These are phyloP conservation scores for Leucophenga maculata DNA, from an alignment of 2,888 invertebrate species.

Conservation along the genomic window DNA sequence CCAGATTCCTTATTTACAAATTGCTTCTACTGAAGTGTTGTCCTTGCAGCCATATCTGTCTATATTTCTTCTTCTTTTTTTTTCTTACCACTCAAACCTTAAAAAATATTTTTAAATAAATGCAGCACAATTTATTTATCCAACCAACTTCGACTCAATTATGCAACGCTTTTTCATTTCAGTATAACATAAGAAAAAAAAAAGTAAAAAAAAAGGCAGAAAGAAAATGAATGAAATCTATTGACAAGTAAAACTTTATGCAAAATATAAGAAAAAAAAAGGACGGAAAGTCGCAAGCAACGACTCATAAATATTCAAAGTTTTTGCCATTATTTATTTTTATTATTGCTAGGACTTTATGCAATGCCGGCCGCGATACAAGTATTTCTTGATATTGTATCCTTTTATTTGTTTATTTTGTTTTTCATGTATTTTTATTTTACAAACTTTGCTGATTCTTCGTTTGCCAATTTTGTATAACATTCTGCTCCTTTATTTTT, in stretches of 20 bases:
- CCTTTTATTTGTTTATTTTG: not conserved
- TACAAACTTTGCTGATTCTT: not conserved
- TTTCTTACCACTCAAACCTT: no score
- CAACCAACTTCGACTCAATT: not conserved
- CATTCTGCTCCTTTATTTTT: constrained; percentile 1
- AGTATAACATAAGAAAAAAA: no score
- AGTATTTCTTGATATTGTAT: not conserved
- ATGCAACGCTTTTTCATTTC: no score
- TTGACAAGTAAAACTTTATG: constrained; percentile 21
- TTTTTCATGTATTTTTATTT: not conserved
- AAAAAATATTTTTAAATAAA: no score
- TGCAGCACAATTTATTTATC: not conserved
- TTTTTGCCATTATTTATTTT: constrained; percentile 55
- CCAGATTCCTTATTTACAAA: no score
- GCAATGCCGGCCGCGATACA: constrained; percentile 8
- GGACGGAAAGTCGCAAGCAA: not conserved
- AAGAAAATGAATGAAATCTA: no score
- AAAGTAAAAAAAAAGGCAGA: no score
- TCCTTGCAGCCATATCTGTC: no score
- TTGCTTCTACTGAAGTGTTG: no score
- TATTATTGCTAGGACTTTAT: constrained; percentile 47
- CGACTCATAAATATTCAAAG: constrained; percentile 46
- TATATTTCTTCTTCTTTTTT: no score
- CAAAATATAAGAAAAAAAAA: constrained; percentile 26
- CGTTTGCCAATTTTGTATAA: not conserved